Base-by-base conservation (phyloP, 2,113 vertebrate genomes). In the Corvus hawaiiensis region DNA sequence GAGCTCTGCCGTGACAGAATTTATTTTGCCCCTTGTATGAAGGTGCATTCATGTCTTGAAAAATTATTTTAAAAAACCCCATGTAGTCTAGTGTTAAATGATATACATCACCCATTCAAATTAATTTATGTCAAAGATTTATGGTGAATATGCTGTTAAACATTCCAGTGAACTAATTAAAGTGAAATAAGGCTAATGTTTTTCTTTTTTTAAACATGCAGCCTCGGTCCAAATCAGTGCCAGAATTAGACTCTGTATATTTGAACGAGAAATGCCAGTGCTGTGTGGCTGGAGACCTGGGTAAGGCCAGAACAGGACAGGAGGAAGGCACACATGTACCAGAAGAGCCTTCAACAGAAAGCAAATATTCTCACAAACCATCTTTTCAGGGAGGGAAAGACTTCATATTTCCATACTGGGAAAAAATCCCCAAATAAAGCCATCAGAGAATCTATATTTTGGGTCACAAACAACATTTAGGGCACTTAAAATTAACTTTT, bases 101-200 rank as follows among this genome's bases (percentile, higher is more conserved):
- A 84, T 39, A 88, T 13, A 71, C 84, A 86, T 37, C 3, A 1
- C 19, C 52, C 21, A 63, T 81, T 77, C 74, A 52, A 69, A 88
- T 17, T 43, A 33, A 80, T 83, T 85, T 58, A 73, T 58, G 64
- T 58, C 59, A 81, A 84, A 33, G 44, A 6, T 67, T 90, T 59
- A 55, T 9, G 61, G 63, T 39, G 76, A 90, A 86, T 52, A 32
- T 12, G 73, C 83, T 83, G 33, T 77, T 39, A 84, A 66, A 76
- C 59, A 17, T 67, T 67, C 59, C 64, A 77, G 68, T 35, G 79
- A 93, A 80, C 76, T 89, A 95, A 90, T 89, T 94, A 94, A 84
- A 92, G 81, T 55, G 30, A 90, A 96, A 94, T 74, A 84, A 89
- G 83, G 64, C 59, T 75, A 95, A 94, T n/a, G 13, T 37, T 81